phyloP scores from a whole-genome alignment of 2,797 vertebrate species.

The Anniella stebbinsi region DNA sequence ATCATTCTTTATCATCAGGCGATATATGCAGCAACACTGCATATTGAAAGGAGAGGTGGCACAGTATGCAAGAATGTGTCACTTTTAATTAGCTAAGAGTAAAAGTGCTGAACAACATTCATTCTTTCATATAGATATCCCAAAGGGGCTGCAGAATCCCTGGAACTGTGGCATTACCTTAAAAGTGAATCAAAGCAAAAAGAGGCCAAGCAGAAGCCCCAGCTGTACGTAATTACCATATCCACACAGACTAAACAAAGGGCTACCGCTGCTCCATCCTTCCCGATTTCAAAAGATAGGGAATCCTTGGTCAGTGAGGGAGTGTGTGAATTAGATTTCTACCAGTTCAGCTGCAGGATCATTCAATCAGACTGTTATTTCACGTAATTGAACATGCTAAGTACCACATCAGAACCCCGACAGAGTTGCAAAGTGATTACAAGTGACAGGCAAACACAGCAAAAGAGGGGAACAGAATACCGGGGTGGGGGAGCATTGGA shows the following conservation, averaged over 20 bases:
- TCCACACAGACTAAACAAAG: slow-evolving; percentile 74
- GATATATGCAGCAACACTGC: not conserved
- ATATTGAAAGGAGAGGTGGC: not conserved
- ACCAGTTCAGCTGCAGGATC: slow-evolving; percentile 4
- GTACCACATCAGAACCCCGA: not conserved
- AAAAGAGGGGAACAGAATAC: slow-evolving; percentile 29
- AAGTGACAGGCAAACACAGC: slow-evolving; percentile 50
- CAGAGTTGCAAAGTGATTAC: slow-evolving; percentile 47
- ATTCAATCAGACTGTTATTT: not conserved
- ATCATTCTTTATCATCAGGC: not conserved
- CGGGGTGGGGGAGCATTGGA: not conserved
- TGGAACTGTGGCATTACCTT: not conserved
- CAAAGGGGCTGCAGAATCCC: fast-evolving
- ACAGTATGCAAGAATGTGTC: too few relatives aligned
- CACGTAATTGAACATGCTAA: fast-evolving
- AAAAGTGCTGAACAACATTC: not conserved
- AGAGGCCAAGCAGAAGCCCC: slow-evolving; percentile 36
- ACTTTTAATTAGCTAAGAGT: not conserved
- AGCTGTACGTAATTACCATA: slow-evolving; percentile 74
- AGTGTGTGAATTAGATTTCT: slow-evolving; percentile 33
- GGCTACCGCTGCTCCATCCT: slow-evolving; percentile 33
- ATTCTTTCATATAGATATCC: slow-evolving; percentile 10
- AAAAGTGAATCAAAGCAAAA: not conserved
- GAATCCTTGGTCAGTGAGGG: slow-evolving; percentile 23
- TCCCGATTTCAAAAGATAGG: slow-evolving; percentile 30